Base-by-base conservation (phyloP, 2,113 vertebrate genomes). In the Ageneiosus marmoratus region DNA sequence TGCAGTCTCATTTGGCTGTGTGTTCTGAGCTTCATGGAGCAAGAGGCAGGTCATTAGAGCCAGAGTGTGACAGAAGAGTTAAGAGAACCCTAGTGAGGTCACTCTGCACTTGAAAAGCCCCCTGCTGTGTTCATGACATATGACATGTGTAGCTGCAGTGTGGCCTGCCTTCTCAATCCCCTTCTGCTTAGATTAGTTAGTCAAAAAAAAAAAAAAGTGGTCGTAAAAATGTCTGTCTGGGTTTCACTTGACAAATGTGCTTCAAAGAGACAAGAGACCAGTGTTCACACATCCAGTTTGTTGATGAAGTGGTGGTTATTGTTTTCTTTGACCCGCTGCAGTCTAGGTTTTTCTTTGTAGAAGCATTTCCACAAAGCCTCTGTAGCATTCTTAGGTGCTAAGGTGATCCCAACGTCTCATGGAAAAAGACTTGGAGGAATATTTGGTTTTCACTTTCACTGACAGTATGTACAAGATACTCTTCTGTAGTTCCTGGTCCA, bases 21-120 rank as follows among this genome's bases (percentile, higher is more conserved):
- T 83, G 82, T 70, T 63, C 18, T 58, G 82, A 24, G 75, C 32
- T 46, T 24, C 75, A n/a, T 41, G 53, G 58, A 70, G 63, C 10
- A 56, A 72, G 8, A 44, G 9, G 53, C 50, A 53, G 65, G 60
- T 83, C 79, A 82, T 87, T 82, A 83, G 83, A 81, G 34, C 4
- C 24, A 24, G 29, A 72, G 67, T 79, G 37, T 87, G 83, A 86
- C 90, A 81, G 84, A 34, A 82, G 81, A 51, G 69, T 74, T 86
- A 58, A 81, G 83, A 82, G 81, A 72, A 85, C 48, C 77, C 81
- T 84, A 62, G 78, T 34, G 83, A 82, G 62, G 29, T 70, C 84
- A 70, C 72, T 48, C 82, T 84, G 77, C 69, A 79, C 77, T 84
- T 83, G 75, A 80, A 87, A 85, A 86, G 62, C 53, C 48, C 73